Evolutionary conservation across 2,113 vertebrate species (phyloP).

Genomic region (Nothobranchius kuhntae): DNA sequence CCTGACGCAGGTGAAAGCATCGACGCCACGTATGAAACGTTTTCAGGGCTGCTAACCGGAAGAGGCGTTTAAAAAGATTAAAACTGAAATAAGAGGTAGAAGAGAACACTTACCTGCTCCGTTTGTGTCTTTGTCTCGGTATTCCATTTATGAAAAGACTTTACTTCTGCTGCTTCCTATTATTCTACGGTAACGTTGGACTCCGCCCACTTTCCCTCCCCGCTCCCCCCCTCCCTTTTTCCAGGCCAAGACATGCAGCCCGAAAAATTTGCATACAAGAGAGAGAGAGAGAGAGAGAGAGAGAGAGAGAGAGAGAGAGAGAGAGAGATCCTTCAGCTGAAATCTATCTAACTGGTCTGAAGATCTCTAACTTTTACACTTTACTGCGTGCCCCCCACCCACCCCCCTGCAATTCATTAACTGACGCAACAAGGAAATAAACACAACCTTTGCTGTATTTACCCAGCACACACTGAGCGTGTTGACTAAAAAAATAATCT

Average conservation of each 20-base stretch:
- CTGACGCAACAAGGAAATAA: not conserved
- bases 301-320: not conserved
- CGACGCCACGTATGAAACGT: not conserved
- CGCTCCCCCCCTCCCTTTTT: not conserved
- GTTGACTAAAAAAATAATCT: no score
- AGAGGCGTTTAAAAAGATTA: not conserved
- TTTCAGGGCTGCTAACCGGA: conserved; percentile 1
- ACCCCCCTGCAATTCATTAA: not conserved
- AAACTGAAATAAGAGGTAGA: not conserved
- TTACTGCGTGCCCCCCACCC: not conserved
- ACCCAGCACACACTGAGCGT: not conserved
- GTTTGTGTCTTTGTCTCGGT: not conserved
- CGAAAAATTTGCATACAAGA: conserved; percentile 40
- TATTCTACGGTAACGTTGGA: conserved; percentile 17
- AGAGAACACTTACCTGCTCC: conserved; percentile 19
- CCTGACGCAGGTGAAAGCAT: not conserved
- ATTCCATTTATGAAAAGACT: conserved; percentile 7
- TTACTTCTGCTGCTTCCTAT: not conserved
- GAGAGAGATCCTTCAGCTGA: not conserved
- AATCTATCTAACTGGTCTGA: not conserved
- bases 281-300: not conserved
- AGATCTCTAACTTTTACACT: not conserved
- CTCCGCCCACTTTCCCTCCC: conserved; percentile 50
- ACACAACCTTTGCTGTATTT: not conserved
- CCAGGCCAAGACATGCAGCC: conserved; percentile 3